Percentiles rank a stretch among this genome's conserved stretches.
These are phyloP conservation scores for Todiramphus saurophagus DNA, from an alignment of 2,113 vertebrate species.

Conservation along the genomic window DNA sequence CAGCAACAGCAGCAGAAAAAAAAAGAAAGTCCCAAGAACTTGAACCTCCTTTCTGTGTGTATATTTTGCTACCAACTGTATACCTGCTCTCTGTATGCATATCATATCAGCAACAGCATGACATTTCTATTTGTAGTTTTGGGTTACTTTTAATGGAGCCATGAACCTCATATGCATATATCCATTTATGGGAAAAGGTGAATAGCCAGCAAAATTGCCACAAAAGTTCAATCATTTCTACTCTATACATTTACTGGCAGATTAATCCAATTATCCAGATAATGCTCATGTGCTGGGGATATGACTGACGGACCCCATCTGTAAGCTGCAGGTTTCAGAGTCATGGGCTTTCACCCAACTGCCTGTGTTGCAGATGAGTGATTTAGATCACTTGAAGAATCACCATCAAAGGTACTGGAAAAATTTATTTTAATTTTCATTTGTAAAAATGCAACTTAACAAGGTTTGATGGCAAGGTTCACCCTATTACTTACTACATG, in stretches of 20 bases:
- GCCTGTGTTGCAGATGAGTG: not conserved
- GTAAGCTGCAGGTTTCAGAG: not conserved
- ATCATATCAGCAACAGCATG: not conserved
- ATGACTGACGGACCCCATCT: not conserved
- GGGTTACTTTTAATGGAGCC: not conserved
- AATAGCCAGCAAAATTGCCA: not conserved
- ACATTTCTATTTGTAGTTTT: not conserved
- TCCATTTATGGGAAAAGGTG: not conserved
- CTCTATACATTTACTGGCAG: not conserved
- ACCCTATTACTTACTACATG: not conserved
- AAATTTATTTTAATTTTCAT: not conserved
- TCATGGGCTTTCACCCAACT: not conserved
- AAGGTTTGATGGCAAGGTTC: not conserved
- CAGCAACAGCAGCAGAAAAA: not conserved
- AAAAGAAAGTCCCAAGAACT: not conserved
- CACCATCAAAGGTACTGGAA: not conserved
- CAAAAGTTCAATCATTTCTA: not conserved
- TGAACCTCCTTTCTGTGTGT: not conserved
- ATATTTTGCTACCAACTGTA: too few species aligned
- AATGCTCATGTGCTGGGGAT: accelerated
- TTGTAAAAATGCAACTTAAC: not conserved
- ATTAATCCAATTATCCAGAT: not conserved
- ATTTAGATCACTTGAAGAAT: not conserved
- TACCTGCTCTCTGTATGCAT: too few species aligned
- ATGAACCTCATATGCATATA: not conserved